Base-by-base conservation (phyloP, 2,888 invertebrate species). In the Phalera bucephala region DNA sequence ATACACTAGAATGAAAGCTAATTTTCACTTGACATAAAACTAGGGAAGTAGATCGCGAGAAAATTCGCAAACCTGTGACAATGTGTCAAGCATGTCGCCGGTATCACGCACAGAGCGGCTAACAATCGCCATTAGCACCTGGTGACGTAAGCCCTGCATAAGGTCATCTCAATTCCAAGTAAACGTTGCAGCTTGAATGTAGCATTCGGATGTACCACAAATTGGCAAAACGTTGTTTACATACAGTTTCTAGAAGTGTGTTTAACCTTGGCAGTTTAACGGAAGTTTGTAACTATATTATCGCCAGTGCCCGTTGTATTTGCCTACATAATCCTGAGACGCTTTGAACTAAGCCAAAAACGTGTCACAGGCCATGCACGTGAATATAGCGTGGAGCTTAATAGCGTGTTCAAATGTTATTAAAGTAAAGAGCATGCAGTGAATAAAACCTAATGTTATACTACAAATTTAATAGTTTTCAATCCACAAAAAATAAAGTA, bases 121-220 rank as follows among this genome's bases (percentile, higher is more conserved):
- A 78, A 79, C 69, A 66, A 67, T 65, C 64, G 70, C 64, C 57
- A 77, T 80, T 79, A 78, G 66, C 69, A 54, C 53, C 19, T 54
- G 53, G 40, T 71, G 72, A 66, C 66, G 69, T 57, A 65, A 68
- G 50, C 36, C 43, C 42, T 54, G 42, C 55, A 60, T 55, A 68
- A 72, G 74, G 72, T 73, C 71, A 66, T 64, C 62, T 59, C 55
- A 50, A 62, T 59, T 54, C 50, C 51, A 52, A 40, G 27, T 37
- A 45, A 54, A 40, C 47, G 56, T 36, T 54, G 41, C 49, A 45
- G 45, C 40, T 47, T 45, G 58, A 56, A 54, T 49, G 49, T 52
- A 55, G 35, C 51, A 53, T 58, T 56, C 54, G 52, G 59, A 67
- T 64, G 57, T 60, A 48, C 50, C 51, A 63, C 59, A 55, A 72